phyloP scores from a whole-genome alignment of 2,888 invertebrate species.

The Orthosia cruda region DNA sequence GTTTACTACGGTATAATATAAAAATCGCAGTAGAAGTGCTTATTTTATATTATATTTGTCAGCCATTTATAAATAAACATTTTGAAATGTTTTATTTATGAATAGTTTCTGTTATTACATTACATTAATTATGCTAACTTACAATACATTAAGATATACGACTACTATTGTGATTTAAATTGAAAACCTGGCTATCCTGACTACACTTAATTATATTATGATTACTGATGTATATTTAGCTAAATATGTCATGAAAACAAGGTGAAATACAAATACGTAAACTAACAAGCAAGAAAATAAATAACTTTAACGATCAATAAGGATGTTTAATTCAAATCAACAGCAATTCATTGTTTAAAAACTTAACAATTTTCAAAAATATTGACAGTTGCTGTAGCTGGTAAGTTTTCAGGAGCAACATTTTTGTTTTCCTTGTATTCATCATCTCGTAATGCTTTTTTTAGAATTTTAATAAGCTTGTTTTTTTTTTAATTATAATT shows the following conservation, averaged over 20 bases:
- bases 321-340: constrained; percentile 90
- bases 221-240: constrained; percentile 90
- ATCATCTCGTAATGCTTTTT: not conserved
- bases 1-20: constrained; percentile 86
- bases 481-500: not conserved
- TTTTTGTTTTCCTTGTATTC: constrained; percentile 2
- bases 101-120: constrained; percentile 83
- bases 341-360: constrained; percentile 88
- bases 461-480: not conserved
- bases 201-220: constrained; percentile 89
- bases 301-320: constrained; percentile 88
- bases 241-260: constrained; percentile 86
- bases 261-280: constrained; percentile 82
- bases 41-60: constrained; percentile 75
- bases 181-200: constrained; percentile 92
- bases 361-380: constrained; percentile 84
- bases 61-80: constrained; percentile 80
- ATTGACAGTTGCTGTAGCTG: constrained; percentile 39
- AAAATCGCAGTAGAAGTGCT: constrained; percentile 73
- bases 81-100: constrained; percentile 66
- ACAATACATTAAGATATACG: constrained; percentile 81
- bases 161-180: constrained; percentile 88
- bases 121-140: constrained; percentile 90
- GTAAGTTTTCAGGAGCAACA: not conserved
- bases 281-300: constrained; percentile 82